Base-by-base conservation (phyloP, 2,113 vertebrate species). In the Canis aureus region DNA sequence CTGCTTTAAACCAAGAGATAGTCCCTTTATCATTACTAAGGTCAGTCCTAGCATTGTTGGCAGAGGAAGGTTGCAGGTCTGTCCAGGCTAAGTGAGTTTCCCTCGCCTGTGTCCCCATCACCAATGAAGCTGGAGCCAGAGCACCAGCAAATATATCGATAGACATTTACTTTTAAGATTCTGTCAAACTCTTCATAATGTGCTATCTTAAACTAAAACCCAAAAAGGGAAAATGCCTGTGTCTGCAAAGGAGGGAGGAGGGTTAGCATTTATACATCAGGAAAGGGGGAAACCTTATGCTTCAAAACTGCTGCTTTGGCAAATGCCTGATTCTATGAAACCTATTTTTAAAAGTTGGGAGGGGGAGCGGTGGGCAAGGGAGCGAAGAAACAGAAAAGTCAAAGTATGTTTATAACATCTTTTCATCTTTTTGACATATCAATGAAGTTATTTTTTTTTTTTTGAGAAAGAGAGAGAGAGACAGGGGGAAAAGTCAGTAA, bases 351-450 rank as follows among this genome's bases (percentile, higher is more conserved):
- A 96, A 96, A 87, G n/a, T 1, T 27, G 16, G 51, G 79, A 29
- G 13, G 23, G 59, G 76, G 23, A 19, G 51, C 2, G 53, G 66
- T 55, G 55, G 69, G 27, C 53, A 9, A 4, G 15, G n/a, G 57
- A 79, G 73, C 35, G 89, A 67, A 97, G 83, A 94, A 93, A 71
- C 6, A 53, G 83, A 64, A 78, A 94, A 95, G 66, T 93, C 85
- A 79, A 97, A 93, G 53, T 83, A 84, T 94, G 91, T 78, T 95
- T 91, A 97, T 69, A 83, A 81, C 62, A 93, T 96, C 97, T 97
- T 97, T 97, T 97, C 84, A 97, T 97, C 91, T 97, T 97, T 97
- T 78, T 97, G 93, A 97, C 95, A 80, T 92, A 97, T 87, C 88
- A 95, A 95, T 93, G 90, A 91, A 91, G 83, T 5, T 49, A 43